Evolutionary conservation across 2,888 invertebrate species (phyloP).

Genomic region (Magallana nippona): DNA sequence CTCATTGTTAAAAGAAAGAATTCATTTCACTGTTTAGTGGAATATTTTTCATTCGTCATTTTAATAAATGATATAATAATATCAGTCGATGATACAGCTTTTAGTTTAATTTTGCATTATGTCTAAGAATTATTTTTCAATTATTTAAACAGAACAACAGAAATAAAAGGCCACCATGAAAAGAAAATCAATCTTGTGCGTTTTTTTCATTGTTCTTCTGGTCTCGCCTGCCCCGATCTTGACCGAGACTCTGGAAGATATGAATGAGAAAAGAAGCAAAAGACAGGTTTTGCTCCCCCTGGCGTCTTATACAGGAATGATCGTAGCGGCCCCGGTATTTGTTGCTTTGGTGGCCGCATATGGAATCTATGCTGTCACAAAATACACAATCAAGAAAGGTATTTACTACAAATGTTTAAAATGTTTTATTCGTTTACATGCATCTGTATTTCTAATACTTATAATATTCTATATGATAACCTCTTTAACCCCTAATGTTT

Average conservation of each 20-base stretch:
- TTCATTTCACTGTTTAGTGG: too few species aligned
- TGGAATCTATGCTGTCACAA: constrained; percentile 19
- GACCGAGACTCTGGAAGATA: background rate
- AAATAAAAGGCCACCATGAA: constrained; percentile 1
- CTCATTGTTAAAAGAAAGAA: too few species aligned
- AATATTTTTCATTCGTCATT: too few species aligned
- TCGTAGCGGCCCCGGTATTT: constrained; percentile 31
- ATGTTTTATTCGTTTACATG: too few species aligned
- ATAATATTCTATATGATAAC: too few species aligned
- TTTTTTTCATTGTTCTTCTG: background rate
- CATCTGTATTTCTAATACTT: too few species aligned
- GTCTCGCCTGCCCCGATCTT: background rate
- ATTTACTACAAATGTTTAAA: background rate
- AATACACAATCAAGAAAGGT: background rate
- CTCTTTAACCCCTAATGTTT: too few species aligned
- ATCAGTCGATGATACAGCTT: too few species aligned
- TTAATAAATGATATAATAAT: too few species aligned
- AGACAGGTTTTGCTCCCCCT: constrained; percentile 29
- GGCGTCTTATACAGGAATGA: constrained; percentile 37
- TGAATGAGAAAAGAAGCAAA: background rate
- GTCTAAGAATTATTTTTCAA: too few species aligned
- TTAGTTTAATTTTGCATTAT: too few species aligned
- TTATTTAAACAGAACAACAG: background rate
- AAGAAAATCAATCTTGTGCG: background rate
- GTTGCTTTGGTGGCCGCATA: constrained; percentile 34